Evolutionary conservation across 2,888 invertebrate species (phyloP), one percentile per base, ranked within the genome.

Genomic region (Caenorhabditis afra): DNA sequence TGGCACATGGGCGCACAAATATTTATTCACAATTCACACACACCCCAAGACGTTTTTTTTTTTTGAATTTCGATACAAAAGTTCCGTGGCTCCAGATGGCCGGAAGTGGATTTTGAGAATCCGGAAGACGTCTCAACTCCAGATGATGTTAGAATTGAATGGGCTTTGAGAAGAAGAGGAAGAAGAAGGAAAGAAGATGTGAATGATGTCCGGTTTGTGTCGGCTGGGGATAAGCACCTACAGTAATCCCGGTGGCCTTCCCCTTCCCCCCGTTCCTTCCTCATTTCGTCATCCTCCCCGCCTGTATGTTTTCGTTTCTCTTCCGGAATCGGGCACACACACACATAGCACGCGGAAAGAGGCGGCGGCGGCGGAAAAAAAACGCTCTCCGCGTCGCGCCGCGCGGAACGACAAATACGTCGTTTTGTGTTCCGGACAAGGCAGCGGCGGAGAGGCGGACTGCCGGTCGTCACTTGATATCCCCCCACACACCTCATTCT

Each of bases 371-470:
- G n/a, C n/a, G n/a, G n/a, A n/a, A n/a, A n/a, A n/a, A n/a, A n/a
- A n/a, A n/a, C n/a, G n/a, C n/a, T n/a, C n/a, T n/a, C n/a, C n/a
- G n/a, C n/a, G n/a, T n/a, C n/a, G 7, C 4, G 29, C 29, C 4
- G 7, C 29, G 68, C 61, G 68, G 61, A 71, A 64, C 29, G 55
- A 71, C 71, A 71, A 71, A 71, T 64, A 71, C 71, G 64, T 59
- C 61, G 59, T 62, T 29, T 7, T 29, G 29, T 29, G 29, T 71
- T 71, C 71, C 71, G 71, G 71, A 71, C 71, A 57, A 29, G 29
- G 29, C 29, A 29, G 29, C 7, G 29, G 29, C 4, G 4, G 7
- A 29, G 29, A n/a, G n/a, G n/a, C n/a, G n/a, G n/a, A n/a, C n/a
- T n/a, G n/a, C n/a, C 29, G 4, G 29, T 29, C 29, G 29, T 29